Evolutionary conservation across 2,113 vertebrate species (phyloP), one percentile per base, ranked within the genome.

Genomic region (Seriola quinqueradiata): DNA sequence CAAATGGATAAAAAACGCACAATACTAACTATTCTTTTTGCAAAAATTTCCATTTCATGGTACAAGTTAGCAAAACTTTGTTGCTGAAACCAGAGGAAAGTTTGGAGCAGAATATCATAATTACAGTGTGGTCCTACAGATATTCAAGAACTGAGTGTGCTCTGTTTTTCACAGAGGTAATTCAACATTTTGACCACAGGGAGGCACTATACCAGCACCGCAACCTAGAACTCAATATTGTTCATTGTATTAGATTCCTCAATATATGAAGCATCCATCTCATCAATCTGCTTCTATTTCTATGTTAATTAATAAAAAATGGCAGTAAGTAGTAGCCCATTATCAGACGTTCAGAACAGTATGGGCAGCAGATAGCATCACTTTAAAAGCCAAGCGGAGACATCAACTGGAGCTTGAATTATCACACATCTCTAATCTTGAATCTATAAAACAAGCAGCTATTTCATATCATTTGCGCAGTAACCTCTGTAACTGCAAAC

Each of bases 181-280:
- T 89, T 68, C 63, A 72, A 8, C 0, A 19, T 48, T 83, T 83
- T 83, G 68, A 82, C 90, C 89, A 92, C 84, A 88, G 23, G 74
- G 88, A 52, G 82, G 88, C 84, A 90, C 81, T 72, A 67, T 28
- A 79, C 21, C 66, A 71, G 13, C 44, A 77, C 46, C 17, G 59
- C 10, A 80, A 60, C 19, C 21, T 40, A 38, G 25, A 63, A 13
- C 11, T 59, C 38, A 63, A n/a, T 21, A 38, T 58, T 65, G 70
- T 73, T 63, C 52, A 38, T 5, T 4, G 34, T 34, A 11, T 74
- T 58, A 65, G 40, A 52, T 8, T 69, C 21, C 23, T 28, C 21
- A 60, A 32, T 64, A 71, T 11, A 55, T 23, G 25, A 77, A 58
- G 42, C 66, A 23, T 40, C 17, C 13, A n/a, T 55, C 42, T 64